Base-by-base conservation (phyloP, 2,888 invertebrate genomes). In the Cyclophora punctaria region DNA sequence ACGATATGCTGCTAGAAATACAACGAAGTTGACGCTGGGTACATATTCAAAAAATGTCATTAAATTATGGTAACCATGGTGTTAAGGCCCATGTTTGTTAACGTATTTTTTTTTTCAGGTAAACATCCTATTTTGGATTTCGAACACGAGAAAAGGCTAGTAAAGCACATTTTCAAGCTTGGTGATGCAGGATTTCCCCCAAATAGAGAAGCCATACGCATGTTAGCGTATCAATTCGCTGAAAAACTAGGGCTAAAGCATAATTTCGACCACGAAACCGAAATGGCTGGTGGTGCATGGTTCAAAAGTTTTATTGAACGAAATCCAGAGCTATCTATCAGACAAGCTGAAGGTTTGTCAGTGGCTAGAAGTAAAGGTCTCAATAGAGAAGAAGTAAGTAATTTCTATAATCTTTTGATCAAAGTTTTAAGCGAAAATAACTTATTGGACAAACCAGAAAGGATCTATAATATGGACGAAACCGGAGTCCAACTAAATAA, bases 281-380 rank as follows among this genome's bases (percentile, higher is more conserved):
- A 62, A 48, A 66, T 53, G 53, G 67, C 64, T 51, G 69, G 68
- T 41, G 51, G 43, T 54, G 53, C 52, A 45, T 69, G 65, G 68
- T 55, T 70, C 35, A 47, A 6, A 48, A 50, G 41, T 7, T 58
- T 55, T 52, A 4, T 56, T 37, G 55, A 55, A 52, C 49, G 57
- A 48, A 47, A 62, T 41, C 49, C 48, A 45, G 63, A 64, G 41
- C 20, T 20, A 20, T 20, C 20, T 37, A 37, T 37, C 5, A 37
- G 20, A 20, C 20, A 20, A 20, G 20, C 20, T 20, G 20, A 20
- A 20, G 20, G 20, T 20, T 20, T 20, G 20, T 20, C 20, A 20
- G 20, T 20, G 20, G 20, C 20, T 20, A 20, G 20, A 20, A 20
- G 20, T 20, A 20, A 20, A 20, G 53, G 47, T 6, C 43, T 59